These are phyloP conservation scores for Acanthurus leucopareius DNA, from an alignment of 2,797 vertebrate species.

Conservation along the genomic window DNA sequence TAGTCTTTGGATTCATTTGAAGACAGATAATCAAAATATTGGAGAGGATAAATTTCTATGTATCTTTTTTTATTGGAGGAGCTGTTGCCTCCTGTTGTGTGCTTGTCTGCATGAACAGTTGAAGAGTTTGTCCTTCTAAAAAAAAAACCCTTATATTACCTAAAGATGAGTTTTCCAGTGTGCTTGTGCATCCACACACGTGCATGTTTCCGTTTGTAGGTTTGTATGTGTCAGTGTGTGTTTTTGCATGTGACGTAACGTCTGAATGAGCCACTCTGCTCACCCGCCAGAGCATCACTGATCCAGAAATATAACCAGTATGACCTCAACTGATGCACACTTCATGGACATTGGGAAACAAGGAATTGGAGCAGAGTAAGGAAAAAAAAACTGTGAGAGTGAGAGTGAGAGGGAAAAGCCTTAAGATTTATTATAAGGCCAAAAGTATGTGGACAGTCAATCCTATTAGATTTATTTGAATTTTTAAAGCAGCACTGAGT, in stretches of 20 bases:
- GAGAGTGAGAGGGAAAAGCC: background rate
- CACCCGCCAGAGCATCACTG: conserved; percentile 25
- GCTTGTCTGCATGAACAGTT: background rate
- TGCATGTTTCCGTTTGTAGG: conserved; percentile 6
- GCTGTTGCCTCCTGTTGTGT: background rate
- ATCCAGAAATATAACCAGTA: conserved; percentile 52
- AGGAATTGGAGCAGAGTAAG: conserved; percentile 46
- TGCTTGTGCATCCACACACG: background rate
- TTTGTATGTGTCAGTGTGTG: conserved; percentile 41
- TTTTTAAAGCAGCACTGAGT: background rate
- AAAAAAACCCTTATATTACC: conserved; percentile 3
- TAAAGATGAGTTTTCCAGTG: conserved; percentile 13
- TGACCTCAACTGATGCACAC: conserved; percentile 64
- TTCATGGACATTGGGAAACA: conserved; percentile 52
- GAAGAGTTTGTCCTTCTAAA: background rate
- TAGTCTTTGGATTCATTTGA: background rate
- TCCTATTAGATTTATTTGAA: background rate
- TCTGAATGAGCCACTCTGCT: conserved; percentile 50
- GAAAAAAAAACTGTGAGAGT: background rate
- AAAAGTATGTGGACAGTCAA: conserved; percentile 14
- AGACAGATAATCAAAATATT: background rate
- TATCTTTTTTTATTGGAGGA: too few species aligned
- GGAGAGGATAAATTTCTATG: background rate
- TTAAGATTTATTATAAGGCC: background rate
- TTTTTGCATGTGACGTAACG: conserved; percentile 62